Base-by-base conservation (phyloP, 2,888 invertebrate genomes). In the Doris montereyensis region DNA sequence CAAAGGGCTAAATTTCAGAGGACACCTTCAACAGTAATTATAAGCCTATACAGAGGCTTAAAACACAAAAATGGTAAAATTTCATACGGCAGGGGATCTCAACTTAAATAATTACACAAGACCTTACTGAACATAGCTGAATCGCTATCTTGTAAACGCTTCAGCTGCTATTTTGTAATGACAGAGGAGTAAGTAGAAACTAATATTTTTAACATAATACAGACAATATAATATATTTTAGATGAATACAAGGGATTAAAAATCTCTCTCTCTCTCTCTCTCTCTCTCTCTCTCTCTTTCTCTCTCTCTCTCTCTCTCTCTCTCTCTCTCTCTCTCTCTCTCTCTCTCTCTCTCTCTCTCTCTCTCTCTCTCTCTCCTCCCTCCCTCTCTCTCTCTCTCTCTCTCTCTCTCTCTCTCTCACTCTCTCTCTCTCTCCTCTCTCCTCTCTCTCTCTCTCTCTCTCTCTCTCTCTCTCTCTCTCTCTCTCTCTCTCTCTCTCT, bases 321-420 rank as follows among this genome's bases (percentile, higher is more conserved):
- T 58, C 58, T 58, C 58, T 58, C 58, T 58, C 58, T 58, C 58
- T 58, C 58, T 58, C 58, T 58, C 58, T 58, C 58, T 58, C 58
- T 58, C 58, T 58, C 58, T 58, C 58, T 58, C 58, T 58, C 58
- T 58, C 58, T 58, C 58, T 58, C 58, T 58, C 58, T 58, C 58
- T 58, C 58, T 52, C 52, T 52, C 52, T 52, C 58, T 58, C 58
- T 58, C 58, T 58, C 58, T 58, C 58, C 2, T 10, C 10, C 58
- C 10, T 10, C 10, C 10, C 10, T n/a, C 58, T 58, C 58, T 10
- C 2, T 58, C 58, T 2, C 58, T 58, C 10, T 8, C 10, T 4
- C 10, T 8, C 10, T 58, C 58, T 8, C 10, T 58, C 10, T 2
- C 2, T 4, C 24, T n/a, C n/a, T n/a, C n/a, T n/a, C n/a, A n/a